Evolutionary conservation across 2,888 invertebrate species (phyloP).

Genomic region (Synergus gifuensis): DNA sequence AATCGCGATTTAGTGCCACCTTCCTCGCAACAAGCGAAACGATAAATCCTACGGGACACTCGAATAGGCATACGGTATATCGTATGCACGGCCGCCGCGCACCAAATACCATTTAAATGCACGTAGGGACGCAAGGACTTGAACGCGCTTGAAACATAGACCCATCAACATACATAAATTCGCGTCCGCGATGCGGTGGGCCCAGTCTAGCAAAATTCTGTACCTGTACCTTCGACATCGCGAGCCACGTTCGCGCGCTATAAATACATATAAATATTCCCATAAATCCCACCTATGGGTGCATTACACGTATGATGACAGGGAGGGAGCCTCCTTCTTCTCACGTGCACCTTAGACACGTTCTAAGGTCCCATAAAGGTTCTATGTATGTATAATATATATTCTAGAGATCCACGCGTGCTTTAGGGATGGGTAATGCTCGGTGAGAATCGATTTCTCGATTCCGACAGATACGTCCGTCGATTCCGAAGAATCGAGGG

Average conservation of each 20-base stretch:
- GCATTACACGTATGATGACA: slow-evolving; percentile 61
- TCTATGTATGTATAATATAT: background rate
- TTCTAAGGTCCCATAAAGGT: background rate
- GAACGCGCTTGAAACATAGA: slow-evolving; percentile 44
- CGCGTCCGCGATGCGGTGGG: slow-evolving; percentile 52
- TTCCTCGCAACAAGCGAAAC: slow-evolving; percentile 41
- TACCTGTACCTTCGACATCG: slow-evolving; percentile 55
- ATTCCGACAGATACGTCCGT: too few species aligned
- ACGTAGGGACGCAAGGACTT: slow-evolving; percentile 20
- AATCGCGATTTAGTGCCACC: slow-evolving; percentile 43
- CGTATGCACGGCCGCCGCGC: slow-evolving; percentile 42
- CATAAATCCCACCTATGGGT: slow-evolving; percentile 67
- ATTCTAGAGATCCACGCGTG: background rate
- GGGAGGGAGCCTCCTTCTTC: slow-evolving; percentile 28
- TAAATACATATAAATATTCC: slow-evolving; percentile 70
- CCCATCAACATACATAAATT: slow-evolving; percentile 56
- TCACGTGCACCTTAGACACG: slow-evolving; percentile 19
- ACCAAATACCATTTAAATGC: slow-evolving; percentile 52
- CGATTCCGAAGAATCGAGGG: too few species aligned
- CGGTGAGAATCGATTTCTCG: too few species aligned
- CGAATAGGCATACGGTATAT: slow-evolving; percentile 37
- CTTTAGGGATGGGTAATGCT: too few species aligned
- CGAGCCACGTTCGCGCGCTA: slow-evolving; percentile 58
- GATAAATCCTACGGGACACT: slow-evolving; percentile 45
- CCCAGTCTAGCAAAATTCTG: slow-evolving; percentile 53